phyloP scores from a whole-genome alignment of 2,888 invertebrate genomes.

The Campaea margaritaria region DNA sequence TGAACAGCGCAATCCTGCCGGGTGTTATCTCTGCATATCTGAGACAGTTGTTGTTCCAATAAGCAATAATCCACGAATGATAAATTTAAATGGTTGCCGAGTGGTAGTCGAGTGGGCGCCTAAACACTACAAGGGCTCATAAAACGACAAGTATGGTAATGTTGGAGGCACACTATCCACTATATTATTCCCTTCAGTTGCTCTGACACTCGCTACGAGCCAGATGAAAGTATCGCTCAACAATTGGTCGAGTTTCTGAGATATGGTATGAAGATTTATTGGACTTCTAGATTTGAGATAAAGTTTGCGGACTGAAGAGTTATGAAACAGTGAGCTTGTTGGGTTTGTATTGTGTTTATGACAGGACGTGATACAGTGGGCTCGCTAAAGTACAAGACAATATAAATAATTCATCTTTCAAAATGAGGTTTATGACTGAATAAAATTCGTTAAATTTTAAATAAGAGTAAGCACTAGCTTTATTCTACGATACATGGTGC shows the following conservation, averaged over 20 bases:
- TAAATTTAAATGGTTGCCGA: conserved; percentile 76
- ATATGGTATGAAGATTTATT: conserved; percentile 32
- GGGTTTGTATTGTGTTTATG: conserved; percentile 31
- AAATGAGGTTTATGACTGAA: too few species aligned
- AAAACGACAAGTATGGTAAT: conserved; percentile 83
- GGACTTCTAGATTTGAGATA: conserved; percentile 36
- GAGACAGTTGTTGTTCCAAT: conserved; percentile 73
- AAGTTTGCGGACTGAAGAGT: conserved; percentile 41
- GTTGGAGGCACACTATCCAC: conserved; percentile 63
- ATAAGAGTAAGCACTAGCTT: too few species aligned
- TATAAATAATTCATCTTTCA: too few species aligned
- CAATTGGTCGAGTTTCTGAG: conserved; percentile 32
- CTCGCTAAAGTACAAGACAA: conserved; percentile 8
- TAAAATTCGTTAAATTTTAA: too few species aligned
- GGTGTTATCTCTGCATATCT: conserved; percentile 68
- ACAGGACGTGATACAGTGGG: conserved; percentile 19
- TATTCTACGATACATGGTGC: too few species aligned
- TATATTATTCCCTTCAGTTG: conserved; percentile 63
- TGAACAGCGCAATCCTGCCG: conserved; percentile 42
- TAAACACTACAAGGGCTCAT: conserved; percentile 81
- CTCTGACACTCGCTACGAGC: conserved; percentile 63
- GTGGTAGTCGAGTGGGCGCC: conserved; percentile 78
- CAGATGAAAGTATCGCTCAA: conserved; percentile 54
- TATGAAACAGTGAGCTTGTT: conserved; percentile 34
- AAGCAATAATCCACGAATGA: conserved; percentile 79